phyloP scores from a whole-genome alignment of 2,888 invertebrate species.

The Athrips mouffetella region DNA sequence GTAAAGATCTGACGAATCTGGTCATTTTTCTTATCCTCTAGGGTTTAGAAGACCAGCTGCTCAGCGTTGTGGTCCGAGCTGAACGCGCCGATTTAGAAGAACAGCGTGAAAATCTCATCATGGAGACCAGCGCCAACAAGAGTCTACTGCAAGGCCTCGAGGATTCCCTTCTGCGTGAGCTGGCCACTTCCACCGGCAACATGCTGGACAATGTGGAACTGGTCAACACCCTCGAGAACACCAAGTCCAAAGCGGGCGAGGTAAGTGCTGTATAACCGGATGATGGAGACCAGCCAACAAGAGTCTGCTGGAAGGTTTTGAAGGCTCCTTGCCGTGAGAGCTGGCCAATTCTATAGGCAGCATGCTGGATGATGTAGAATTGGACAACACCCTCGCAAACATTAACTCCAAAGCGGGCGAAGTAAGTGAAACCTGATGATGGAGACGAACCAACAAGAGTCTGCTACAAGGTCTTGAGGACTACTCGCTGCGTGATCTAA shows the following conservation, averaged over 20 bases:
- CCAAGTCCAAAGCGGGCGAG: conserved; percentile 91
- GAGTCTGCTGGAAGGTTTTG: no score
- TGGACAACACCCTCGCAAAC: no score
- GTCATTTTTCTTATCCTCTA: conserved; percentile 35
- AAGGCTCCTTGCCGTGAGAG: no score
- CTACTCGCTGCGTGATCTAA: no score
- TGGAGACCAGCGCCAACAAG: conserved; percentile 92
- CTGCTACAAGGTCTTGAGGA: no score
- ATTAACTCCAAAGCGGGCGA: no score
- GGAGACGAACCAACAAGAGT: no score
- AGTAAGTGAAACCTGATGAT: no score
- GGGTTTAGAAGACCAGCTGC: conserved; percentile 93
- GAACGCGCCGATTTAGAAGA: conserved; percentile 93
- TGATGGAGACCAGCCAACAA: no score
- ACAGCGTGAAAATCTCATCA: conserved; percentile 88
- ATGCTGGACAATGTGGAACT: conserved; percentile 95
- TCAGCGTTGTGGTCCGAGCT: conserved; percentile 92
- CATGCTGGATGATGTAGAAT: no score
- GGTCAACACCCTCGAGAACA: conserved; percentile 90
- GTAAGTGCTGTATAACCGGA: no score
- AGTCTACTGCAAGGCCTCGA: conserved; percentile 89
- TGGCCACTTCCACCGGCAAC: conserved; percentile 92
- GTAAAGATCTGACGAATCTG: not conserved
- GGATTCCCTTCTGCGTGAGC: conserved; percentile 89
- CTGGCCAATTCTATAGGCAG: no score